Percentiles rank a stretch among this genome's conserved stretches.
Evolutionary conservation across 2,888 invertebrate species (phyloP).

Genomic region (Erebia palarica): DNA sequence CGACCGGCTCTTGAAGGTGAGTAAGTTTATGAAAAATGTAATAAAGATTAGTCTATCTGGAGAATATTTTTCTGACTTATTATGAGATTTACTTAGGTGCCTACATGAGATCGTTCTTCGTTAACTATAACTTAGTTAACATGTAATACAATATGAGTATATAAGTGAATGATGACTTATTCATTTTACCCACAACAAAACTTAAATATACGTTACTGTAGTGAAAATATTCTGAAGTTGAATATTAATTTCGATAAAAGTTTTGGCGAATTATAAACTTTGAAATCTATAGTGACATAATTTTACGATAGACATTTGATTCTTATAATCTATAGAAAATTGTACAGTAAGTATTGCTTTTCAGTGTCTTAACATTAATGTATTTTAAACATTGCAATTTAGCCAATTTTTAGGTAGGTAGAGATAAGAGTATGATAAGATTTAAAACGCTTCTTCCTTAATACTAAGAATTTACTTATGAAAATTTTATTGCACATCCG

Average conservation of each 20-base stretch:
- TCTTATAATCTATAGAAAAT: slow-evolving; percentile 30
- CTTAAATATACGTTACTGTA: background rate
- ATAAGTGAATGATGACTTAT: no score
- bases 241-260: background rate
- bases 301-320: slow-evolving; percentile 1
- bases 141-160: no score
- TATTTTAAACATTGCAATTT: background rate
- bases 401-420: background rate
- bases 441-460: background rate
- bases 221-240: background rate
- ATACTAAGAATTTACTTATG: background rate
- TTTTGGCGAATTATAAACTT: background rate
- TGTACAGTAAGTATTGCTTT: slow-evolving; percentile 42
- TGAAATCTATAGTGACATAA: background rate
- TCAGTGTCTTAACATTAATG: slow-evolving; percentile 33
- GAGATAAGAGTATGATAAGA: background rate
- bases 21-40: no score
- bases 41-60: no score
- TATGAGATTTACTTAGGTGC: no score
- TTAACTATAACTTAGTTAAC: no score
- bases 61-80: no score
- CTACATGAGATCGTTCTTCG: no score
- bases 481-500: no score
- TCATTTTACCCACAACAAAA: background rate
- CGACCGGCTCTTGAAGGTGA: no score